Conservation (phyloP, 2,113 vertebrate species). For the Catagonus wagneri region DNA sequence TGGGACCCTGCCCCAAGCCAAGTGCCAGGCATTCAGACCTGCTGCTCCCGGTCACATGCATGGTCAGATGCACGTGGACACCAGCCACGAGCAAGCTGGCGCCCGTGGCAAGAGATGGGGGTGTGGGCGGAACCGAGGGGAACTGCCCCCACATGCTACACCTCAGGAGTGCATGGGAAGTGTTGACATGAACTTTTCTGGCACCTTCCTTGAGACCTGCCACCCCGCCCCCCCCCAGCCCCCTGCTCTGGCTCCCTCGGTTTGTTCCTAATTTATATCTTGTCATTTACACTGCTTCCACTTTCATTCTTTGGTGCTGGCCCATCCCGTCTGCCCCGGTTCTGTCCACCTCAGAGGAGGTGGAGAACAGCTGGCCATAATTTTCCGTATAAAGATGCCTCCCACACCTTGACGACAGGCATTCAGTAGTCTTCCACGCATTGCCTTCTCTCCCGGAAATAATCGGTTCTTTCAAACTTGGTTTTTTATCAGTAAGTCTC, state of each 20-base stretch:
- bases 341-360: background rate
- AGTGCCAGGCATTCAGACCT: no score
- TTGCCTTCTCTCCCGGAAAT: background rate
- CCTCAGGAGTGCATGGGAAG: accelerated
- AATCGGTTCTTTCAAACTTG: background rate
- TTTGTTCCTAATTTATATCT: background rate
- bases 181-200: background rate
- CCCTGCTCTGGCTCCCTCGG: background rate
- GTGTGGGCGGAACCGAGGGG: background rate
- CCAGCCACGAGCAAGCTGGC: background rate
- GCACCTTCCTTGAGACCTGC: background rate
- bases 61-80: accelerated
- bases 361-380: background rate
- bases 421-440: background rate
- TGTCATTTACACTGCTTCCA: background rate
- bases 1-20: background rate
- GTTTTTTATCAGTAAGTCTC: background rate
- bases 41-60: no score
- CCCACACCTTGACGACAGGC: background rate
- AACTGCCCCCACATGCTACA: accelerated
- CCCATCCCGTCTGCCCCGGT: background rate
- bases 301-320: background rate
- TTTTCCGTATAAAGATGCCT: background rate
- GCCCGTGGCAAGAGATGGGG: accelerated
- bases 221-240: no score